Evolutionary conservation across 2,888 invertebrate genomes (phyloP).

Genomic region (Gasteruption jaculator): DNA sequence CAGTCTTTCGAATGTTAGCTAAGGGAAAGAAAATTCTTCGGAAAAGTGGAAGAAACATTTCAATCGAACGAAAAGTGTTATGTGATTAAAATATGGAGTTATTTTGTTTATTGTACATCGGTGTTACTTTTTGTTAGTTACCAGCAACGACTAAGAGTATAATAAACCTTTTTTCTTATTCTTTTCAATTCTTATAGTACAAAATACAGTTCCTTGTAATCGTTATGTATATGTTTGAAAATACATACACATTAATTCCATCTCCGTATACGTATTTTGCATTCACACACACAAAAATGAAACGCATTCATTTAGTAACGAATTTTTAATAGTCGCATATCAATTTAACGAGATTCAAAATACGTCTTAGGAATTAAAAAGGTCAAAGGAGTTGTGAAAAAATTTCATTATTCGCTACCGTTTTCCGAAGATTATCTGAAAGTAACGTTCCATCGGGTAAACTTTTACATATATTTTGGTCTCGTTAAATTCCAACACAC

Average conservation of each 20-base stretch:
- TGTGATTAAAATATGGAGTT: no score
- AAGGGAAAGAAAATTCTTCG: no score
- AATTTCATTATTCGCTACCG: no score
- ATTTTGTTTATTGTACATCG: no score
- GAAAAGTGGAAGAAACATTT: no score
- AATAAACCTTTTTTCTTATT: constrained; percentile 43
- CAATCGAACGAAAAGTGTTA: no score
- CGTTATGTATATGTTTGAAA: constrained; percentile 17
- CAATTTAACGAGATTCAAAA: constrained; percentile 1
- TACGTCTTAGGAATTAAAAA: constrained; percentile 4
- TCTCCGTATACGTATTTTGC: constrained; percentile 16
- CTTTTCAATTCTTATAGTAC: constrained; percentile 51
- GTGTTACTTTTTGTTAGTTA: constrained; percentile 27
- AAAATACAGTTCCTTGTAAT: constrained; percentile 47
- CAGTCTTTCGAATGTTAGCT: no score
- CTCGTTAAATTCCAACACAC: constrained; percentile 18
- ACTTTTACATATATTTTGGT: background rate
- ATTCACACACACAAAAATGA: constrained; percentile 24
- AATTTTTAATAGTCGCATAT: no score
- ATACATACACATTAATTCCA: constrained; percentile 24
- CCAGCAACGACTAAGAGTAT: constrained; percentile 46
- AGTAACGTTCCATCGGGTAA: no score
- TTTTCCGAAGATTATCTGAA: no score
- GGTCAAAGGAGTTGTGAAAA: no score
- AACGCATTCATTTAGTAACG: constrained; percentile 43